Evolutionary conservation across 2,113 vertebrate species (phyloP).

Genomic region (Manacus vitellinus): DNA sequence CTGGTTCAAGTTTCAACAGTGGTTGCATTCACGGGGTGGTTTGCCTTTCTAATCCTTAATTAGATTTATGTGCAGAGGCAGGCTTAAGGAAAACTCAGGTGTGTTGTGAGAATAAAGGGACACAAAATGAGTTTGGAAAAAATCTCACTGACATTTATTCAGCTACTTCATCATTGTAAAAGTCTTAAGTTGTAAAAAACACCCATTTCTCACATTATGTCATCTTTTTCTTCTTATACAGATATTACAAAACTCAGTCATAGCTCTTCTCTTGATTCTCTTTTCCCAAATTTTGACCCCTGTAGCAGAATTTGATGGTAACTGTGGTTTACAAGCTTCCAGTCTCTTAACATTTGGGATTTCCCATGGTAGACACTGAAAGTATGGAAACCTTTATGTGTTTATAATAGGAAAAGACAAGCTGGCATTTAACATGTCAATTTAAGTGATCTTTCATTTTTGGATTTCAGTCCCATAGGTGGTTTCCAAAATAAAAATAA

Average conservation of each 20-base stretch:
- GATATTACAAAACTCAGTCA: background rate
- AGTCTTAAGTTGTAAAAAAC: background rate
- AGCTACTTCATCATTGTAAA: background rate
- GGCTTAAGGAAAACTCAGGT: background rate
- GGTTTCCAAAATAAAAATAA: background rate
- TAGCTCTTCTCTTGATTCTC: background rate
- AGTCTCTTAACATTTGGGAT: background rate
- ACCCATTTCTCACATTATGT: background rate
- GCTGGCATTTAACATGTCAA: background rate
- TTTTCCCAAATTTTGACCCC: background rate
- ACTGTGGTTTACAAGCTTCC: background rate
- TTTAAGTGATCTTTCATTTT: background rate
- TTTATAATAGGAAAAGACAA: background rate
- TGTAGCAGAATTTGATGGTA: background rate
- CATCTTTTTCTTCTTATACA: background rate
- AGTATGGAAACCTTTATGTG: background rate
- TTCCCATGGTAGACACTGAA: background rate
- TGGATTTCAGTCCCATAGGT: background rate
- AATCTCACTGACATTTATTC: background rate
- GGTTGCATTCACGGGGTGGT: background rate
- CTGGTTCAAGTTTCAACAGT: background rate
- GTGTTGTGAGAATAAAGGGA: background rate
- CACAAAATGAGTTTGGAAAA: background rate
- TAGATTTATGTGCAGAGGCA: background rate
- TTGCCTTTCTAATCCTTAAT: background rate